A percentile compares a stretch with the other conserved stretches of the same genome.
These are phyloP conservation scores for Isichthys henryi DNA, from an alignment of 2,113 vertebrate genomes.

Conservation along the genomic window DNA sequence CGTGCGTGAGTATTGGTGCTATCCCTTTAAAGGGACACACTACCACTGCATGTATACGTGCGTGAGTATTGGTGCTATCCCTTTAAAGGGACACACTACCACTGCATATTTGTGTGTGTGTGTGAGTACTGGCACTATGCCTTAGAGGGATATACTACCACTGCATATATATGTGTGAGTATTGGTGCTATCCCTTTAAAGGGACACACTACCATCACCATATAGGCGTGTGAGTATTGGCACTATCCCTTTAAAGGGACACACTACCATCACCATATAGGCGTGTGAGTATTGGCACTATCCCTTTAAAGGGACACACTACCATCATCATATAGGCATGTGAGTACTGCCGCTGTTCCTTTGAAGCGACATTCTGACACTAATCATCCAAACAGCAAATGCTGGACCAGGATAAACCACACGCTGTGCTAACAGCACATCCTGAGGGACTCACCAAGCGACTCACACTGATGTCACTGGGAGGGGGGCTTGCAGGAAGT, in stretches of 20 bases:
- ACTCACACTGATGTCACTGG: not conserved
- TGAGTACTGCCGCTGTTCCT: not conserved
- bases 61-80: not conserved
- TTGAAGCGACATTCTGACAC: not conserved
- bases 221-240: not conserved
- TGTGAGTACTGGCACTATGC: not conserved
- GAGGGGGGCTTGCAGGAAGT: not conserved
- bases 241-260: not conserved
- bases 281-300: not conserved
- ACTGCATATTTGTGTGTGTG: not conserved
- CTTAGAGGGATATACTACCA: not conserved
- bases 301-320: not conserved
- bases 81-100: not conserved
- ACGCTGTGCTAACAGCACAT: not conserved
- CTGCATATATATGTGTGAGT: not conserved
- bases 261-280: not conserved
- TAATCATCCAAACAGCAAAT: not conserved
- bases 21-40: not conserved
- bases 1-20: not conserved
- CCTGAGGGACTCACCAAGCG: not conserved
- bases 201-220: not conserved
- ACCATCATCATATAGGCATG: not conserved
- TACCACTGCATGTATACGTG: not conserved
- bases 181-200: not conserved
- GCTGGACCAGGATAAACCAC: not conserved